Conservation (phyloP, 2,113 vertebrate species). For the Leiothrix lutea region DNA sequence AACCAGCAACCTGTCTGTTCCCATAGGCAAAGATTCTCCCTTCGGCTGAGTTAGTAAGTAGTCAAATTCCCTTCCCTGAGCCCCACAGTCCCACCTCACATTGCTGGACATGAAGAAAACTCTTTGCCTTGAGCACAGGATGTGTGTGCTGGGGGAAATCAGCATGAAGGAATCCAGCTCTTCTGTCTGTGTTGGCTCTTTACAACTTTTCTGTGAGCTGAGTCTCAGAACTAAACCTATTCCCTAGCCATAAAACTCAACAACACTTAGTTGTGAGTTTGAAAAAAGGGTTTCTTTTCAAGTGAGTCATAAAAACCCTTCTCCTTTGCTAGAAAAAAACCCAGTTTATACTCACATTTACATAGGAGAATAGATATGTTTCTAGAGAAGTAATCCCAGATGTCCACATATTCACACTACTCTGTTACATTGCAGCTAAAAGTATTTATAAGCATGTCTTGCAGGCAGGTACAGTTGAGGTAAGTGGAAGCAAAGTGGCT, state of each 20-base stretch:
- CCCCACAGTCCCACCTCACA: background rate
- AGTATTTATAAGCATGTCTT: background rate
- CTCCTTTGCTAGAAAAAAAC: background rate
- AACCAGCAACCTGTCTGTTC: background rate
- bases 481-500: background rate
- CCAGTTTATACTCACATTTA: background rate
- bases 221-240: background rate
- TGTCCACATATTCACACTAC: background rate
- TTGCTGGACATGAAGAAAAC: background rate
- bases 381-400: background rate
- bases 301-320: background rate
- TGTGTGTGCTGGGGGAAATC: background rate
- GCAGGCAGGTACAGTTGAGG: background rate
- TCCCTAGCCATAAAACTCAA: background rate
- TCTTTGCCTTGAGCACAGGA: background rate
- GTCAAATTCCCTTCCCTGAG: background rate
- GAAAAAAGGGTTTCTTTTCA: background rate
- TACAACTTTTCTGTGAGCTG: background rate
- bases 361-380: background rate
- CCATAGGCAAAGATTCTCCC: background rate
- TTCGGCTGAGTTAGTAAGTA: background rate
- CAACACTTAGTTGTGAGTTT: background rate
- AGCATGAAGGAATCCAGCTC: background rate
- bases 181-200: background rate
- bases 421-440: background rate